Evolutionary conservation across 2,797 vertebrate species (phyloP).

Genomic region (Scyliorhinus canicula): DNA sequence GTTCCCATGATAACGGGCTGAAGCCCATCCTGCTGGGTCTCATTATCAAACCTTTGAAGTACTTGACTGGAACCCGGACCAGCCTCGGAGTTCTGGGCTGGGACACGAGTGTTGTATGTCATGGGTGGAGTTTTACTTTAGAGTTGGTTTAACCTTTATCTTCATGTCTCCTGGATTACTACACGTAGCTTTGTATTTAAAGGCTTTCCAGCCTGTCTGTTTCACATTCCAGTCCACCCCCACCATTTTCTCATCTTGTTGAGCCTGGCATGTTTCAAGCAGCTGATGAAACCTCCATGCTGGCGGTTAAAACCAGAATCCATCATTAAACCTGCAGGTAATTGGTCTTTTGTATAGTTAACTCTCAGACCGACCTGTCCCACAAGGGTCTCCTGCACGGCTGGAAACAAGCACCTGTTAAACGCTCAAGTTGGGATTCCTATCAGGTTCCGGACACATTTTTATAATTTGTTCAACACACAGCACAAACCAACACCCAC

Average conservation of each 20-base stretch:
- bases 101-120: no score
- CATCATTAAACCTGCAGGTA: not conserved
- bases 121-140: no score
- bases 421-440: not conserved
- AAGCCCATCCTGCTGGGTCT: no score
- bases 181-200: not conserved
- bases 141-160: no score
- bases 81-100: no score
- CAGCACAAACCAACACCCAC: not conserved
- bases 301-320: not conserved
- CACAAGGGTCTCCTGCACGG: no score
- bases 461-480: not conserved
- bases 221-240: not conserved
- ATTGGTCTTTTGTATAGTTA: not conserved
- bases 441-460: not conserved
- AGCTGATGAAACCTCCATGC: not conserved
- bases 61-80: no score
- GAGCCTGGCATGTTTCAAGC: not conserved
- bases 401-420: not conserved
- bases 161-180: no score
- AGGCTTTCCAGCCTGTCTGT: not conserved
- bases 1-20: no score
- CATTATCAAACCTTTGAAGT: no score
- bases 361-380: not conserved
- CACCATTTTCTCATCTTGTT: not conserved